phyloP scores from a whole-genome alignment of 2,113 vertebrate species.

The Sinocyclocheilus anophthalmus region DNA sequence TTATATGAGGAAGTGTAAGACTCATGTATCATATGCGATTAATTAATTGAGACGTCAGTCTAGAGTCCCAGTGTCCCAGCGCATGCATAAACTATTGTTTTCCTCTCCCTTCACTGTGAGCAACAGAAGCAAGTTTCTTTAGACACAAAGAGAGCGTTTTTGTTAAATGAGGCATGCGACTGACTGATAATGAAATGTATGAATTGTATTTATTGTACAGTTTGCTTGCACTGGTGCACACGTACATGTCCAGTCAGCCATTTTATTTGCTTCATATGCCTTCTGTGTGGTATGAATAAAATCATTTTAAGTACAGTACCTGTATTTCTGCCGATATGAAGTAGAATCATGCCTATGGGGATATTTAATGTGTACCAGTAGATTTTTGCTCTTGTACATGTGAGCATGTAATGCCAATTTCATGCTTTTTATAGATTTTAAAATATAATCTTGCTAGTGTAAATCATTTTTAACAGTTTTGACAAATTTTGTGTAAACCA shows the following conservation, averaged over 20 bases:
- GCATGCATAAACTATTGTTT: constrained; percentile 34
- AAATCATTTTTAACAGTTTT: too few relatives aligned
- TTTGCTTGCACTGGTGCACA: neutral
- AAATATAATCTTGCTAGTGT: too few relatives aligned
- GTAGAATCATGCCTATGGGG: neutral
- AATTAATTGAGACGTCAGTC: constrained; percentile 22
- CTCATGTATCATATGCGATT: constrained; percentile 15
- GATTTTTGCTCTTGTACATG: neutral
- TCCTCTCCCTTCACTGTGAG: neutral
- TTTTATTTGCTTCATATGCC: neutral
- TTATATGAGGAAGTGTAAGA: neutral
- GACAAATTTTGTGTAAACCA: neutral
- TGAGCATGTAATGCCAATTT: neutral
- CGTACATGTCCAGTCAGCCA: constrained; percentile 16
- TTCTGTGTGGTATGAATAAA: constrained; percentile 26
- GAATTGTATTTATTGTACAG: constrained; percentile 22
- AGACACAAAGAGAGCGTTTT: constrained; percentile 19
- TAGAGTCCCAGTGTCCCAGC: constrained; percentile 24
- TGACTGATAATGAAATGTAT: constrained; percentile 30
- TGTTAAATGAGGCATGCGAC: constrained; percentile 13
- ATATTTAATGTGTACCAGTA: neutral
- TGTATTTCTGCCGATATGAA: neutral
- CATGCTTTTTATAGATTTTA: neutral
- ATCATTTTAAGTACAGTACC: neutral
- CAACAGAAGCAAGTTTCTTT: constrained; percentile 21